Conservation (phyloP, 2,113 vertebrate species). For the Nerophis lumbriciformis region DNA sequence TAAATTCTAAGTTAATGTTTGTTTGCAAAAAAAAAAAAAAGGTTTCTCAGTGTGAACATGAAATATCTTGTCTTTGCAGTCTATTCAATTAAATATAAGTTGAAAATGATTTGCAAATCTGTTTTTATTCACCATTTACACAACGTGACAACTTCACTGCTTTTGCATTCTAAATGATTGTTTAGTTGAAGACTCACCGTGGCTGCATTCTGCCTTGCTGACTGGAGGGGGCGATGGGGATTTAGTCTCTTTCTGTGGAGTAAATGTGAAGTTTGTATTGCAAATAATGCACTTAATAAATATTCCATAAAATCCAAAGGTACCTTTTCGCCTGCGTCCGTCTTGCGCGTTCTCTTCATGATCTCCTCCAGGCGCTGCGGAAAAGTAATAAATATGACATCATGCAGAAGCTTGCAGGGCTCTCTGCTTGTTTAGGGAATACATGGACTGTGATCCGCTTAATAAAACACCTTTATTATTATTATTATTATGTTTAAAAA, state of each 20-base stretch:
- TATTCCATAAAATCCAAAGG: neutral
- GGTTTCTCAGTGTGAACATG: too few species aligned
- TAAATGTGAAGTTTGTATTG: constrained; percentile 1
- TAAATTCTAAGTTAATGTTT: too few species aligned
- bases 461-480: neutral
- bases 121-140: too few species aligned
- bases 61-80: too few species aligned
- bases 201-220: constrained; percentile 69
- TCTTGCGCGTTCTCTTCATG: constrained; percentile 96
- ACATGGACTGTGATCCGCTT: neutral
- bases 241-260: constrained; percentile 74
- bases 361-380: constrained; percentile 91
- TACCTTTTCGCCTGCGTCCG: constrained; percentile 83
- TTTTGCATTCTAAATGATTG: too few species aligned
- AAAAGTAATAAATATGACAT: neutral
- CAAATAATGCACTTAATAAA: too few species aligned
- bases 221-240: constrained; percentile 38
- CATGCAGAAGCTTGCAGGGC: neutral
- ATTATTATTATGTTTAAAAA: neutral
- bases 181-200: constrained; percentile 57
- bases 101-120: too few species aligned
- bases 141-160: too few species aligned
- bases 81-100: too few species aligned
- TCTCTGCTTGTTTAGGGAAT: neutral
- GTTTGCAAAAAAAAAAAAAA: too few species aligned